Evolutionary conservation across 2,113 vertebrate species (phyloP).

Genomic region (Grallaria varia): DNA sequence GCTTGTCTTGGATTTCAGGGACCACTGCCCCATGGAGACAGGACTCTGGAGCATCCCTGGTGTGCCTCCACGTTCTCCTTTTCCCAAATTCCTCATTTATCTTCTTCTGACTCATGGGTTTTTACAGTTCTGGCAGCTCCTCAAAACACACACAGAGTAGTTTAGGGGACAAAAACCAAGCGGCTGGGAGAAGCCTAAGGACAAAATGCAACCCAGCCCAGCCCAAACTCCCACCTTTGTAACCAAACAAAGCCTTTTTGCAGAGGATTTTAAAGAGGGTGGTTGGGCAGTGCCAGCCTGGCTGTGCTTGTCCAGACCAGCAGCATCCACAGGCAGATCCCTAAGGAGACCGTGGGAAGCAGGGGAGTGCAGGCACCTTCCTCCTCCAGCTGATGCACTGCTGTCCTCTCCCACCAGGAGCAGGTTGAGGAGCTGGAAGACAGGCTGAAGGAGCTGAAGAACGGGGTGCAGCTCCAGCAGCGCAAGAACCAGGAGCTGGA

Average conservation of each 20-base stretch:
- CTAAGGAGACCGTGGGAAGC: accelerated
- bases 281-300: not conserved
- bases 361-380: not conserved
- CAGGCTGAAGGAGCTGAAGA: constrained; percentile 82
- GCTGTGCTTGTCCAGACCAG: not conserved
- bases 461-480: constrained; percentile 83
- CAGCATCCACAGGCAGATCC: not conserved
- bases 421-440: constrained; percentile 86
- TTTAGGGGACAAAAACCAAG: not conserved
- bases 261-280: not conserved
- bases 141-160: not conserved
- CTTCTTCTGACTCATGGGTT: not conserved
- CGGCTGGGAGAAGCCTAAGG: not conserved
- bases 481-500: constrained; percentile 87
- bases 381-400: not conserved
- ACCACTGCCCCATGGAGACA: accelerated
- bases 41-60: not conserved
- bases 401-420: constrained; percentile 64
- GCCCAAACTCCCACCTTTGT: not conserved
- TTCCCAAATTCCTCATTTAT: not conserved
- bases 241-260: not conserved
- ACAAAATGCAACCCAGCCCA: not conserved
- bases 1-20: not conserved
- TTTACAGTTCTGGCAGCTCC: not conserved
- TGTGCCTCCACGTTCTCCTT: not conserved